Base-by-base conservation (phyloP, 2,888 invertebrate genomes). In the Apamea anceps region DNA sequence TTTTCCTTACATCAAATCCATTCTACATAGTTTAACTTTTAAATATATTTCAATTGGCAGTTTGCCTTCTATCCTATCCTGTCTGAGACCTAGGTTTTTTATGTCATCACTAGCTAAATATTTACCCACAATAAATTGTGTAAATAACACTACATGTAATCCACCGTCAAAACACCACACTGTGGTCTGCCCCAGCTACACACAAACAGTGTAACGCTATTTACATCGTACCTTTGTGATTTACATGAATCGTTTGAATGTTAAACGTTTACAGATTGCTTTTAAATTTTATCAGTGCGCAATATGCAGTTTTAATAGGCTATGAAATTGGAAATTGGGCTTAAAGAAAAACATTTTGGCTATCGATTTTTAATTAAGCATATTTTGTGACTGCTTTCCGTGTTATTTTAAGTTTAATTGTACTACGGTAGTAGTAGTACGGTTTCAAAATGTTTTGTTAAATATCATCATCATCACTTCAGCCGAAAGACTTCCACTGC, bases 201-300 rank as follows among this genome's bases (percentile, higher is more conserved):
- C 85, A 88, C 91, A 94, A 94, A 94, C 94, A 93, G 87, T 93
- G 94, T 93, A 93, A 93, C 91, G 84, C 83, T 91, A 92, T 95
- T 95, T 94, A 95, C 95, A 95, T 90, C 90, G 88, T 87, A 91
- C 94, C 94, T 95, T 95, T 95, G 95, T 95, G 91, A 92, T 93
- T 93, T 93, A 93, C 93, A 92, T 90, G 89, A 86, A 80, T 84
- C 87, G 84, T 91, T 88, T 89, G 89, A 88, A 90, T 91, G 87
- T 85, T 90, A 89, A 90, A 85, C 86, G 87, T 37, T 85, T 75
- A 81, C 87, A 87, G 91, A 93, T 93, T 93, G 93, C 91, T 91
- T 93, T 91, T 90, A 89, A 92, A 91, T 92, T 90, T 87, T 91
- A 92, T 92, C 91, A 91, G 81, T 83, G 79, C 75, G 71, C 89